A percentile compares a stretch with the other conserved stretches of the same genome.
These are phyloP conservation scores for Nemoura dubitans DNA, from an alignment of 2,888 invertebrate genomes.

Conservation along the genomic window DNA sequence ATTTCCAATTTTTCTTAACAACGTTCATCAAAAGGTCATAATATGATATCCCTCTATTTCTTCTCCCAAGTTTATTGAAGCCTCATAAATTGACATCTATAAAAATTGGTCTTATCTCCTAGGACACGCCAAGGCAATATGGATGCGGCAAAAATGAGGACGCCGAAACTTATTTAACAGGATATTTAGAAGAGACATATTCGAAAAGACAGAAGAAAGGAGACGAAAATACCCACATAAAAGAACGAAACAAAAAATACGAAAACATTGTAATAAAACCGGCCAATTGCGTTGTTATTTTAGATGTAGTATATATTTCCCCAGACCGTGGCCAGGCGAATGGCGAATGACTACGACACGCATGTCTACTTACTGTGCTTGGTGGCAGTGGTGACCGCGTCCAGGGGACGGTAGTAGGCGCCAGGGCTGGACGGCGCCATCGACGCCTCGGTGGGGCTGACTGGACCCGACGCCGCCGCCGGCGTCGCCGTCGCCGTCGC, in stretches of 20 bases:
- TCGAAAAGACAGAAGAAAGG: not conserved
- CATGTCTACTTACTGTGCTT: constrained; percentile 47
- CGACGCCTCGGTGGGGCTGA: constrained; percentile 69
- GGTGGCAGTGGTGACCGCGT: constrained; percentile 44
- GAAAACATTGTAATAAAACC: not conserved
- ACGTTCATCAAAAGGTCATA: not conserved
- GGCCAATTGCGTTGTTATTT: not conserved
- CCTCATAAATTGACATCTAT: not conserved
- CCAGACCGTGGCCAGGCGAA: not conserved
- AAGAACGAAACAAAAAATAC: not conserved
- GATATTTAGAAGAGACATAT: not conserved
- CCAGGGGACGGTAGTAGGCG: constrained; percentile 55
- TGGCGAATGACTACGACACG: not conserved
- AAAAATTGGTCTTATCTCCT: not conserved
- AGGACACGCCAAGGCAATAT: not conserved
- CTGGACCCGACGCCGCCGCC: constrained; percentile 58
- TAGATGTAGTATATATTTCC: not conserved
- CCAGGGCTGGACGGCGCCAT: constrained; percentile 69
- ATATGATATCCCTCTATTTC: not conserved
- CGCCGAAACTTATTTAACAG: not conserved
- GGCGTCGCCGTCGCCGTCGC: constrained; percentile 58
- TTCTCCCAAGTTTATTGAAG: not conserved
- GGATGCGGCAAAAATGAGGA: not conserved
- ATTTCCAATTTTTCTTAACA: not conserved
- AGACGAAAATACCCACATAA: not conserved